Conservation (phyloP, 2,113 vertebrate species). For the Rhinogobius similis region DNA sequence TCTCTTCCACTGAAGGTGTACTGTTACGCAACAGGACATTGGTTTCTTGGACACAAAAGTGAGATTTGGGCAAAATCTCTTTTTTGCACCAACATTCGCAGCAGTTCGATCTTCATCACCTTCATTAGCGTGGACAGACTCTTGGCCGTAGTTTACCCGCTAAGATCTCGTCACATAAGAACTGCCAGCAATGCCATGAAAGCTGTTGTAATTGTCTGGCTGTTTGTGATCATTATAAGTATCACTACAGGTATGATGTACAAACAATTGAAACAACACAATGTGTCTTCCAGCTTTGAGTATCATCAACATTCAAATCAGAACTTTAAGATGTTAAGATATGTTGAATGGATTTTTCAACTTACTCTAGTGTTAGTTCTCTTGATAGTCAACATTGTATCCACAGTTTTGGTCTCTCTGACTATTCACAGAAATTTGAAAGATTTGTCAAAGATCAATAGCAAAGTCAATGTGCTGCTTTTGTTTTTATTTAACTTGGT, state of each 20-base stretch:
- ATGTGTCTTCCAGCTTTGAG: background rate
- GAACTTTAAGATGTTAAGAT: no score
- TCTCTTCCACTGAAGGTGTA: slow-evolving; percentile 43
- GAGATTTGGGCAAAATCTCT: background rate
- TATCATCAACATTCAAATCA: background rate
- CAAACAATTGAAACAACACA: background rate
- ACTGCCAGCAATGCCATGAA: slow-evolving; percentile 11
- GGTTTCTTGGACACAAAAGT: slow-evolving; percentile 20
- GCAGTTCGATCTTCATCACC: slow-evolving; percentile 51
- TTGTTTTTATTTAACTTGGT: background rate
- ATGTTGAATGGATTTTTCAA: background rate
- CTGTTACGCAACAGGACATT: slow-evolving; percentile 16
- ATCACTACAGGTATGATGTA: background rate
- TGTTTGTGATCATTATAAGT: background rate
- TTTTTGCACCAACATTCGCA: slow-evolving; percentile 30
- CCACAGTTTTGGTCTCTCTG: background rate
- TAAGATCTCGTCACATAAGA: slow-evolving; percentile 37
- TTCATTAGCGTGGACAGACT: slow-evolving; percentile 54
- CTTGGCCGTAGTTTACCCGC: slow-evolving; percentile 43
- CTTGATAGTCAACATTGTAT: slow-evolving; percentile 1
- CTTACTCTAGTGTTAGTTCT: background rate
- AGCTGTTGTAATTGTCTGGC: background rate
- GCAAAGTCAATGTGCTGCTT: slow-evolving; percentile 1
- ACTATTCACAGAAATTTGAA: background rate
- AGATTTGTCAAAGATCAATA: background rate